phyloP scores from a whole-genome alignment of 2,888 invertebrate genomes.

The Amphipyra berbera region DNA sequence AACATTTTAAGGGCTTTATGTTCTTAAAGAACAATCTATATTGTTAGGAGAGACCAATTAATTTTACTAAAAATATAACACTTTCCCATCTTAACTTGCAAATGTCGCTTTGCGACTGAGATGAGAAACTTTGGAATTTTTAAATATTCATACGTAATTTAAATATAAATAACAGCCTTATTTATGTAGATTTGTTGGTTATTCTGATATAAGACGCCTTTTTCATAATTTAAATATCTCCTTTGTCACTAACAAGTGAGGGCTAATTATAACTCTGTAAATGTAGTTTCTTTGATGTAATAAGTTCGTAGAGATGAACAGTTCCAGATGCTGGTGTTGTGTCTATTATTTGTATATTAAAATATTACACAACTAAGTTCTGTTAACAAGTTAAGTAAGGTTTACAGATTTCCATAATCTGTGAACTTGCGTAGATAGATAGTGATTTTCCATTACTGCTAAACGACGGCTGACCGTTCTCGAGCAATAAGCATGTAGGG shows the following conservation, averaged over 20 bases:
- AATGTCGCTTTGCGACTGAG: constrained; percentile 49
- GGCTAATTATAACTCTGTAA: constrained; percentile 28
- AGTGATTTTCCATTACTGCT: constrained; percentile 55
- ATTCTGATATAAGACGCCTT: constrained; percentile 33
- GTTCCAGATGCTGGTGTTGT: constrained; percentile 17
- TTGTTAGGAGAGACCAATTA: constrained; percentile 36
- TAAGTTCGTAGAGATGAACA: constrained; percentile 30
- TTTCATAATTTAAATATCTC: constrained; percentile 18
- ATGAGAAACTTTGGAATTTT: constrained; percentile 54
- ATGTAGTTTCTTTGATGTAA: constrained; percentile 24
- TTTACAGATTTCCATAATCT: constrained; percentile 20
- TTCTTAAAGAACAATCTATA: constrained; percentile 27
- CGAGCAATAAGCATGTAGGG: constrained; percentile 53
- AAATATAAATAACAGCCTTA: constrained; percentile 60
- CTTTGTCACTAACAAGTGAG: constrained; percentile 8
- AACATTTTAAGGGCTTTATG: constrained; percentile 42
- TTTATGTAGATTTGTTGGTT: constrained; percentile 55
- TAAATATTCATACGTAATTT: constrained; percentile 64
- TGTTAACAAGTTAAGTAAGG: constrained; percentile 11
- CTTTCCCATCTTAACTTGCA: constrained; percentile 55
- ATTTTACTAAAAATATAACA: constrained; percentile 53
- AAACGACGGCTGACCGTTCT: constrained; percentile 55
- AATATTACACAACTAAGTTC: constrained; percentile 15
- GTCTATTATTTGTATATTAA: constrained; percentile 19
- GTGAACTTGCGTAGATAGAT: constrained; percentile 11